Evolutionary conservation across 2,113 vertebrate genomes (phyloP), one percentile per base, ranked within the genome.

Genomic region (Cnemophilus loriae): DNA sequence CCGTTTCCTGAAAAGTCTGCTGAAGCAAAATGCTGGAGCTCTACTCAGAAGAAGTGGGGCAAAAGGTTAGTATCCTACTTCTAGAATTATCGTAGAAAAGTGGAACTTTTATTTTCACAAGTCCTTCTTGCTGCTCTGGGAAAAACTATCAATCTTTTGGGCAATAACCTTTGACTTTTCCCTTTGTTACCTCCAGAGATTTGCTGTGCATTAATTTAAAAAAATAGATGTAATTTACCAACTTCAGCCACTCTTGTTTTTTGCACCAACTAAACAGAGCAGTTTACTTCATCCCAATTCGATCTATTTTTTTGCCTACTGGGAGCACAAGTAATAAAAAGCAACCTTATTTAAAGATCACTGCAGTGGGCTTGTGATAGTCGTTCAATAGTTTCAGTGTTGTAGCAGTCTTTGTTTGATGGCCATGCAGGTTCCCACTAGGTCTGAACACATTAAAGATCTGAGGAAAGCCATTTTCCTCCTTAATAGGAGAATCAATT

Each of bases 281-380:
- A 93, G 35, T 81, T 68, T 88, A 83, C 52, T 92, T 87, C 82
- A 93, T 90, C 86, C 67, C 23, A 70, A 78, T 91, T 71, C n/a
- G 63, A 55, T 91, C 59, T 71, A 44, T 80, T 94, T 94, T 89
- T 65, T 78, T 74, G 6, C n/a, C 73, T 89, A 56, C 27, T 87
- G 74, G 69, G 71, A 95, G 60, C 20, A 91, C 23, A 90, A 79
- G 44, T 79, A 93, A 95, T 87, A 96, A 96, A 93, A 79, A 94
- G 17, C 21, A 90, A 49, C 44, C 30, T 88, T 97, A 94, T 77
- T 97, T 97, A 96, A 97, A 65, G 55, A 96, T 89, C 37, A 65
- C 30, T 77, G n/a, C 55, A 56, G 39, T 76, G 30, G 60, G 24
- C 22, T 74, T 74, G 61, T 3, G 18, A 77, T 55, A 70, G 52